Conservation (phyloP, 2,113 vertebrate species). For the Phasianus colchicus region DNA sequence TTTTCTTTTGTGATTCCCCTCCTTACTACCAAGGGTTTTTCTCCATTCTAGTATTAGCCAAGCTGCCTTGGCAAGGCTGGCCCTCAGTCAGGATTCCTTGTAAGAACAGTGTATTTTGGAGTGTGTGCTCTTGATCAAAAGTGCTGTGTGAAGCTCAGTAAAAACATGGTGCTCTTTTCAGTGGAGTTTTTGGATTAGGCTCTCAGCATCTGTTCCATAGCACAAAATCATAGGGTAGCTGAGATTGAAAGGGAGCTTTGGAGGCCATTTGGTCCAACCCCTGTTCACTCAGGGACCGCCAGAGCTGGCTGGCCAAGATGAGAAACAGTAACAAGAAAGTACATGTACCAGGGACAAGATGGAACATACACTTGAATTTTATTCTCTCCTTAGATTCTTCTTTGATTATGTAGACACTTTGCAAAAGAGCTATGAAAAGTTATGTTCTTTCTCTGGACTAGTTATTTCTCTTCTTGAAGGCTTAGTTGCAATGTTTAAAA, state of each 20-base stretch:
- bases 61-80: not conserved
- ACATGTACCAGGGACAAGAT: not conserved
- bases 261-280: not conserved
- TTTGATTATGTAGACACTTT: not conserved
- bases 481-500: constrained; percentile 8
- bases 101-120: not conserved
- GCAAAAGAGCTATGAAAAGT: not conserved
- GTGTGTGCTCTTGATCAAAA: not conserved
- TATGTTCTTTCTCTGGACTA: not conserved
- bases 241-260: not conserved
- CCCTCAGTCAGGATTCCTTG: not conserved
- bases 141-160: not conserved
- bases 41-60: not conserved
- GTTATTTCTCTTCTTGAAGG: not conserved
- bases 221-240: not conserved
- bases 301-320: not conserved
- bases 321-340: not conserved
- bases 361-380: not conserved
- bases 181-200: not conserved
- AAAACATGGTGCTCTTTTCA: not conserved
- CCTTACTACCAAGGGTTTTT: not conserved
- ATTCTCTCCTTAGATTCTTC: fast-evolving
- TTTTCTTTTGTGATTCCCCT: not conserved
- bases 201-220: not conserved
- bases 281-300: not conserved